Evolutionary conservation across 2,113 vertebrate genomes (phyloP).

Genomic region (Corythoichthys intestinalis): DNA sequence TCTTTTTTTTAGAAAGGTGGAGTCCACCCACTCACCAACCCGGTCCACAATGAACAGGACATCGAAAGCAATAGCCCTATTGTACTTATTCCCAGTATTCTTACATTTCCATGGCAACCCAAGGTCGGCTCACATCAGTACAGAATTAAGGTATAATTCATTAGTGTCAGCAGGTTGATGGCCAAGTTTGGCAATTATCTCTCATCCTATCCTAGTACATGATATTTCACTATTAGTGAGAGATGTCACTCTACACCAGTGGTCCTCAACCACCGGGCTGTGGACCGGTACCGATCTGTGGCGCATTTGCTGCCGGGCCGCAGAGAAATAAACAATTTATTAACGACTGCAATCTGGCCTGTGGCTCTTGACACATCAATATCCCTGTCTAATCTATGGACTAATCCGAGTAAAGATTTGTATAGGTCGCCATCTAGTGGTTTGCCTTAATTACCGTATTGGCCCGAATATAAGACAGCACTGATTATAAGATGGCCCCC

Average conservation of each 20-base stretch:
- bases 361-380: too few species aligned
- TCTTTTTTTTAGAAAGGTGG: constrained; percentile 75
- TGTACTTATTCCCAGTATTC: constrained; percentile 81
- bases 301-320: too few species aligned
- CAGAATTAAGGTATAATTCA: constrained; percentile 80
- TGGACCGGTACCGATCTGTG: too few species aligned
- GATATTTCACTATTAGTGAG: not conserved
- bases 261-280: too few species aligned
- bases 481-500: too few species aligned
- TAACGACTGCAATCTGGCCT: too few species aligned
- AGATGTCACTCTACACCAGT: not conserved
- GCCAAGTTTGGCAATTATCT: not conserved
- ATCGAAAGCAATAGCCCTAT: constrained; percentile 90
- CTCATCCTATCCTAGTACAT: not conserved
- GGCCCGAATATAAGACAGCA: too few species aligned
- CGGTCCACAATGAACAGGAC: constrained; percentile 88
- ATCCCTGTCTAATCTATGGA: too few species aligned
- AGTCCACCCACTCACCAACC: constrained; percentile 73
- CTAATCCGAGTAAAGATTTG: too few species aligned
- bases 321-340: too few species aligned
- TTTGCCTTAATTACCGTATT: too few species aligned
- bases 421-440: too few species aligned
- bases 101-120: constrained; percentile 97
- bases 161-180: not conserved
- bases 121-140: constrained; percentile 88